Conservation (phyloP, 2,888 invertebrate species). For the Colostygia pectinataria region DNA sequence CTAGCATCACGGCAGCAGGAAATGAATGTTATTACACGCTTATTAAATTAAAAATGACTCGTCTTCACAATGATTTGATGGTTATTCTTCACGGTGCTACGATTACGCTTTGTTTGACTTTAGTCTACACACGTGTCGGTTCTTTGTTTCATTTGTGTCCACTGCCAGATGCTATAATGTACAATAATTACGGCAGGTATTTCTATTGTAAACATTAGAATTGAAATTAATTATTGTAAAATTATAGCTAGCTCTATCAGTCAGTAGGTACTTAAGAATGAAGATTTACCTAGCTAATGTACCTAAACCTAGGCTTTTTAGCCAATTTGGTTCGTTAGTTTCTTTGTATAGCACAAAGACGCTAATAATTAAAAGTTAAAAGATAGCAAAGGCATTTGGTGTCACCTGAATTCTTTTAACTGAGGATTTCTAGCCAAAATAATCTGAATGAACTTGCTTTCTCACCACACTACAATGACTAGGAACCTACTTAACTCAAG, state of each 20-base stretch:
- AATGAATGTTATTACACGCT: conserved; percentile 43
- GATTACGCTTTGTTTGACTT: conserved; percentile 24
- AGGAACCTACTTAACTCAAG: neutral
- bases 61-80: conserved; percentile 34
- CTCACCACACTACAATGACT: neutral
- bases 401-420: conserved; percentile 7
- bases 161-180: conserved; percentile 16
- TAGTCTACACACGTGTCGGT: conserved; percentile 17
- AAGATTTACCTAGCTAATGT: no score
- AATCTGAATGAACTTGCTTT: conserved; percentile 20
- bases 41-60: conserved; percentile 34
- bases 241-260: no score
- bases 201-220: no score
- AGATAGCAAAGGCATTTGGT: neutral
- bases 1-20: conserved; percentile 55
- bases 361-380: neutral
- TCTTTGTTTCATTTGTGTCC: conserved; percentile 33
- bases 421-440: conserved; percentile 5
- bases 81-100: conserved; percentile 46
- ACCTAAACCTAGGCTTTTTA: no score
- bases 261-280: no score
- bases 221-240: no score
- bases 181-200: neutral
- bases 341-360: neutral
- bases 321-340: neutral